These are phyloP conservation scores for Proctacanthus coquilletti DNA, from an alignment of 1,140 invertebrate genomes.

Conservation along the genomic window DNA sequence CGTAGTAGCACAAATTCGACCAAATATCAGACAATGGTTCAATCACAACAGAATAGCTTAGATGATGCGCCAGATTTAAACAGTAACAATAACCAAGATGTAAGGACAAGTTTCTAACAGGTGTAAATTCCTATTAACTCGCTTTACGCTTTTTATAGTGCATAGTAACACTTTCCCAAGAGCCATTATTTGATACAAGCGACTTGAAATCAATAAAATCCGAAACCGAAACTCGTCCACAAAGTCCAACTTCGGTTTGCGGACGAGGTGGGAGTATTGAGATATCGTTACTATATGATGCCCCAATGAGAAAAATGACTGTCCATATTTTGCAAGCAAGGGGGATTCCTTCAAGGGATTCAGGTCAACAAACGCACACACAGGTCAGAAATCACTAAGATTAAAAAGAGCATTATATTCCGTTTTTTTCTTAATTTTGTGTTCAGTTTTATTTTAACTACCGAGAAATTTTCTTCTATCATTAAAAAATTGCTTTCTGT, in stretches of 20 bases:
- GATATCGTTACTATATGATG: slow-evolving; percentile 76
- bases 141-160: slow-evolving; percentile 9
- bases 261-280: slow-evolving; percentile 51
- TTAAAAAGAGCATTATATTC: slow-evolving; percentile 6
- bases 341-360: slow-evolving; percentile 55
- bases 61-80: slow-evolving; percentile 22
- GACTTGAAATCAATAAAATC: slow-evolving; percentile 28
- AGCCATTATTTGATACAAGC: slow-evolving; percentile 32
- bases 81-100: slow-evolving; percentile 29
- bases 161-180: slow-evolving; percentile 19
- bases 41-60: slow-evolving; percentile 11
- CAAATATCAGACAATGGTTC: slow-evolving; percentile 15
- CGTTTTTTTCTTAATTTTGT: not conserved
- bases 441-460: slow-evolving; percentile 6
- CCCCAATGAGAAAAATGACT: slow-evolving; percentile 76
- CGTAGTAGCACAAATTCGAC: slow-evolving; percentile 2
- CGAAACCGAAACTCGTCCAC: slow-evolving; percentile 11
- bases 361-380: slow-evolving; percentile 59
- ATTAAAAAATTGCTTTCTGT: slow-evolving; percentile 3
- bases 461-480: too few relatives aligned
- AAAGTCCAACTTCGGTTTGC: slow-evolving; percentile 3
- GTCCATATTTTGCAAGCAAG: slow-evolving; percentile 75
- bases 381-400: slow-evolving; percentile 37
- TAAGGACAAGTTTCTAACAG: slow-evolving; percentile 18
- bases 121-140: slow-evolving; percentile 6